Evolutionary conservation across 1,140 invertebrate species (phyloP), one percentile per base, ranked within the genome.

Genomic region (Zaprionus nigranus): DNA sequence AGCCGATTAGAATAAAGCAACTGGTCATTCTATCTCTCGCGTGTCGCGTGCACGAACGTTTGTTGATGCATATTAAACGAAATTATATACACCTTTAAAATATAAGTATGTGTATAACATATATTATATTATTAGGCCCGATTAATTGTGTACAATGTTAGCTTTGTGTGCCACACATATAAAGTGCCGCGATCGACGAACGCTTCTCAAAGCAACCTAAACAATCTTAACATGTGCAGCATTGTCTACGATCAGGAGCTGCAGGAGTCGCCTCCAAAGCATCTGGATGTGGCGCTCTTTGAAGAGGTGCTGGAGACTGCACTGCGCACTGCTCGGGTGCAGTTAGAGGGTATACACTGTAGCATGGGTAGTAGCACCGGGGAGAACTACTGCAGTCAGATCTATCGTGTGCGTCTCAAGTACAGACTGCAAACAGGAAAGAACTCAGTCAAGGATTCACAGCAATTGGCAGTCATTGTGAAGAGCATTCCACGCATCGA

Each of bases 301-400:
- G 71, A 79, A 53, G 88, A 92, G 51, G 79, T 87, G 3, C 57
- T 91, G n/a, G 91, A 92, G 58, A 87, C 84, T 6, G 81, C 82
- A 4, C 11, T 92, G 20, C 75, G 81, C 4, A 79, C 90, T 0
- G 56, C 78, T 0, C 61, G 66, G 13, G 56, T 78, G 1, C 11
- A 75, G 28, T 12, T 92, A 0, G 2, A 66, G 5, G 38, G 57
- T 17, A 73, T 91, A 13, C 56, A 81, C 26, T 76, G 81, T 3
- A 60, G 40, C 17, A 61, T 90, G 76, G 91, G 91, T 57, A 92
- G 91, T 74, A 80, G 75, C 65, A 69, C 70, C 5, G 91, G 91
- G 2, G 91, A 92, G 28, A 92, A 92, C 57, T 92, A 90, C 56
- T 92, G 87, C 54, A 92, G 91, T 38, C 62, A 79, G 53, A 90